Base-by-base conservation (phyloP, 1,140 invertebrate genomes). In the Ceratina calcarata region DNA sequence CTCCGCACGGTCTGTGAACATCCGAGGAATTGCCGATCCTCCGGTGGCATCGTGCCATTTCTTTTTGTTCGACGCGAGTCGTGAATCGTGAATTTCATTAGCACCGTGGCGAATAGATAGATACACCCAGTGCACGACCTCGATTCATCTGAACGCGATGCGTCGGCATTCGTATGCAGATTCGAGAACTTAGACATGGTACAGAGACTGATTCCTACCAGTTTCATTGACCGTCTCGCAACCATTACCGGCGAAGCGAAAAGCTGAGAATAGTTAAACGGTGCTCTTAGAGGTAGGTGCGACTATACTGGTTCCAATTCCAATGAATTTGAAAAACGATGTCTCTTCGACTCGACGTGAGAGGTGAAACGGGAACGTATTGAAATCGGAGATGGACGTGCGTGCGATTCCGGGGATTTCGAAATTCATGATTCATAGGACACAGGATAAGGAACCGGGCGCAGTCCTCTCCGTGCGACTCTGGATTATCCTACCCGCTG, bases 51-150 rank as follows among this genome's bases (percentile, higher is more conserved):
- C 68, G 22, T 51, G n/a, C 32, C 32, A 37, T 37, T 37, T 49
- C 22, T 58, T 24, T 69, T 77, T 62, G 57, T 32, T 32, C 57
- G 51, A 3, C 24, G 32, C n/a, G n/a, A n/a, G n/a, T n/a, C n/a
- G n/a, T n/a, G 13, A 37, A 49, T 84, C 72, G 83, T 85, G 83
- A 85, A 85, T 85, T 85, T 84, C 69, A 84, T 84, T 84, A 84
- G 20, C 73, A 27, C 70, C 61, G n/a, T 12, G 13, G 6, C 61
- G 75, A 74, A 74, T 49, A 51, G 70, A 66, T 24, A 49, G 51
- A 16, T 2, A 18, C 53, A 12, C 53, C 24, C 45, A 16, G 13
- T n/a, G 22, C 10, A 37, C 22, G 45, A 18, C 51, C 45, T 51
- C 57, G 58, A 66, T 79, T 65, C 51, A n/a, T 60, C n/a, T 66